These are phyloP conservation scores for Hyperoplus lanceolatus DNA, from an alignment of 2,797 vertebrate species.

Conservation along the genomic window DNA sequence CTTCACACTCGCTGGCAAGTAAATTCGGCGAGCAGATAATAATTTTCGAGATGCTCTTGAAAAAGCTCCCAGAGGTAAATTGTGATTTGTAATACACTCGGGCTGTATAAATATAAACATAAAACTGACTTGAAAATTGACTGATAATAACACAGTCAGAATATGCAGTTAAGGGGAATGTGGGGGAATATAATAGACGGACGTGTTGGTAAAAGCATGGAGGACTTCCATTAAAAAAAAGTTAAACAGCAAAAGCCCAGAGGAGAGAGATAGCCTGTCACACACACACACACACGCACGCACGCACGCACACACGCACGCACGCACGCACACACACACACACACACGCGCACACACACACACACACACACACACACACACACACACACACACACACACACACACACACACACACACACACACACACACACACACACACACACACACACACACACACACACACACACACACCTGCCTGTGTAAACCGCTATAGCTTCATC, in stretches of 20 bases:
- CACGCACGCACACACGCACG: neutral
- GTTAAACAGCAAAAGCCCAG: conserved; percentile 45
- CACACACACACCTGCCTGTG: too few relatives aligned
- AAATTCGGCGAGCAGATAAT: conserved; percentile 18
- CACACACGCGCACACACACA: neutral
- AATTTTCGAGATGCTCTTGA: conserved; percentile 33
- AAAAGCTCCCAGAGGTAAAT: too few relatives aligned
- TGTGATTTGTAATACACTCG: too few relatives aligned
- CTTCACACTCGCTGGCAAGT: conserved; percentile 6
- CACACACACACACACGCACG: neutral
- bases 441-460: neutral
- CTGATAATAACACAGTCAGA: conserved; percentile 15
- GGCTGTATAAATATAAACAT: too few relatives aligned
- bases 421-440: conserved; percentile 1
- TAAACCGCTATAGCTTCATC: neutral
- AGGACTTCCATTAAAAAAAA: conserved; percentile 64
- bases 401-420: too few relatives aligned
- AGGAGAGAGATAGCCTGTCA: conserved; percentile 61
- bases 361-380: neutral
- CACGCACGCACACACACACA: too few relatives aligned
- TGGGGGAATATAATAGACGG: conserved; percentile 15
- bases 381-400: neutral
- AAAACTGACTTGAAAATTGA: too few relatives aligned
- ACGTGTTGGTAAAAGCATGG: conserved; percentile 43
- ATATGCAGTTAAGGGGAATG: neutral